Percentiles rank a stretch among this genome's conserved stretches.
Evolutionary conservation across 2,113 vertebrate species (phyloP).

Genomic region (Dermatemys mawii): DNA sequence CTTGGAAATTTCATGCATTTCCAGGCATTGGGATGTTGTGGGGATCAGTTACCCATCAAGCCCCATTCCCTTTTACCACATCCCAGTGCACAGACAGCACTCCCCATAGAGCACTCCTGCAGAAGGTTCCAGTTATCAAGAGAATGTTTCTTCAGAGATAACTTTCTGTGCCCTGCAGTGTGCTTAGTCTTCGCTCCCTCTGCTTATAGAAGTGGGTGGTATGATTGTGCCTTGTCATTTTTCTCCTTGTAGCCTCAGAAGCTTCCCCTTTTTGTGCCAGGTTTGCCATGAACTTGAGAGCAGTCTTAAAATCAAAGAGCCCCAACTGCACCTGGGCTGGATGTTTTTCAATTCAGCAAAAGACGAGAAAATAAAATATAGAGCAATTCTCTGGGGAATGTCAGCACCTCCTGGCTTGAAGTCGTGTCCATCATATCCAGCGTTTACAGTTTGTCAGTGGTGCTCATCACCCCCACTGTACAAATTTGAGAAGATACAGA

Average conservation of each 20-base stretch:
- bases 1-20: not conserved
- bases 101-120: not conserved
- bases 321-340: not conserved
- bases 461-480: too few species aligned
- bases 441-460: too few species aligned
- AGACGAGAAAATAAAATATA: not conserved
- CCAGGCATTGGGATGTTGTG: not conserved
- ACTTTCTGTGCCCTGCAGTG: not conserved
- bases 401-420: not conserved
- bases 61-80: not conserved
- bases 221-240: not conserved
- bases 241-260: not conserved
- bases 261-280: not conserved
- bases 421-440: too few species aligned
- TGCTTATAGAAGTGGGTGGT: not conserved
- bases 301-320: not conserved
- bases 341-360: not conserved
- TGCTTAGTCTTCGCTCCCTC: not conserved
- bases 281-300: not conserved
- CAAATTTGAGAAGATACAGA: not conserved
- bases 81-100: accelerated
- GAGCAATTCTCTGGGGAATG: not conserved
- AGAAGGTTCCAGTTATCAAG: not conserved
- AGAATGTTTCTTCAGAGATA: not conserved
- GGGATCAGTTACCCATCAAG: not conserved